Evolutionary conservation across 2,888 invertebrate genomes (phyloP).

Genomic region (Anarsia innoxiella): DNA sequence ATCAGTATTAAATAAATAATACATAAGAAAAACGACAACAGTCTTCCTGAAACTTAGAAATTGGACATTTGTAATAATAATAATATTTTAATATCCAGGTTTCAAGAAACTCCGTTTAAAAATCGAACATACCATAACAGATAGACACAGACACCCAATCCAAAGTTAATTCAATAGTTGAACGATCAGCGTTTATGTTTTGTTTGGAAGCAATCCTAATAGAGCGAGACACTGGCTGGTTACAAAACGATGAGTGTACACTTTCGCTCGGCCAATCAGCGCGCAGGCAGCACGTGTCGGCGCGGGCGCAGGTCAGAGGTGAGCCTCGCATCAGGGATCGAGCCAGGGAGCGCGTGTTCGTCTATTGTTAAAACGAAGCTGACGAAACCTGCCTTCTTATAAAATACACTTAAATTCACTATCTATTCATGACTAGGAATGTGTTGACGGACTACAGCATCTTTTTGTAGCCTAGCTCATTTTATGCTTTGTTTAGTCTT

Average conservation of each 20-base stretch:
- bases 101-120: too few species aligned
- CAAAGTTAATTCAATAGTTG: slow-evolving; percentile 22
- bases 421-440: too few species aligned
- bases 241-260: slow-evolving; percentile 53
- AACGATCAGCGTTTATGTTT: slow-evolving; percentile 20
- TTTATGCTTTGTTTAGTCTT: background rate
- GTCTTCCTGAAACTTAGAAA: too few species aligned
- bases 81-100: too few species aligned
- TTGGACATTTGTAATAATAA: too few species aligned
- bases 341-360: slow-evolving; percentile 33
- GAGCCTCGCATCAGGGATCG: slow-evolving; percentile 38
- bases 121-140: too few species aligned
- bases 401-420: slow-evolving; percentile 3
- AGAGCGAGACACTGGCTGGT: slow-evolving; percentile 31
- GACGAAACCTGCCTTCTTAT: slow-evolving; percentile 29
- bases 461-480: background rate
- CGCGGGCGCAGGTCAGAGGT: slow-evolving; percentile 54
- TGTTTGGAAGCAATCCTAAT: slow-evolving; percentile 31
- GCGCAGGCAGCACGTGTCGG: slow-evolving; percentile 56
- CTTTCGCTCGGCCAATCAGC: slow-evolving; percentile 57
- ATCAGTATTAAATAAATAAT: too few species aligned
- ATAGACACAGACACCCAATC: too few species aligned
- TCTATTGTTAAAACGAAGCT: slow-evolving; percentile 41
- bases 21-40: too few species aligned
- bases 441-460: too few species aligned